Evolutionary conservation across 1,140 invertebrate genomes (phyloP).

Genomic region (Philaenus spumarius): DNA sequence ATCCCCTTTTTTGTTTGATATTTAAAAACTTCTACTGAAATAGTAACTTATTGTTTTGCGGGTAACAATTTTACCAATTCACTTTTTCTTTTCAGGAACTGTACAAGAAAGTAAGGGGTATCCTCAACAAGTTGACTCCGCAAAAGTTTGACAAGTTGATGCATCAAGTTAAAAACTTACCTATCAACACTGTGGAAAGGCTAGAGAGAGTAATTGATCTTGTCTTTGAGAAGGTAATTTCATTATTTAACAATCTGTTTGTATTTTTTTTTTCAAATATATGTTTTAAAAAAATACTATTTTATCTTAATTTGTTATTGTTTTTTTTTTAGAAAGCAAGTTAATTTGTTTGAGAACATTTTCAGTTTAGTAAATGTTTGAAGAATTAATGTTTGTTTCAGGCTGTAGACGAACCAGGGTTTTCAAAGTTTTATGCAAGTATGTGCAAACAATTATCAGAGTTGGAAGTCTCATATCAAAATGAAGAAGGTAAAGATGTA

Average conservation of each 20-base stretch:
- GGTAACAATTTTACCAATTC: background rate
- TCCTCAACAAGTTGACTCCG: constrained; percentile 92
- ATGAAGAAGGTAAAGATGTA: constrained; percentile 26
- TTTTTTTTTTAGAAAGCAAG: background rate
- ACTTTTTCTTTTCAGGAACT: constrained; percentile 50
- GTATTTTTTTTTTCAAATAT: constrained; percentile 15
- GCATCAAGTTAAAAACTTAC: constrained; percentile 63
- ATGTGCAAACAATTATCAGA: constrained; percentile 63
- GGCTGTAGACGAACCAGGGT: constrained; percentile 90
- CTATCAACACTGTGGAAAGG: constrained; percentile 73
- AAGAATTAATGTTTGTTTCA: constrained; percentile 33
- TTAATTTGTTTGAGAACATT: constrained; percentile 3
- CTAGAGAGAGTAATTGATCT: constrained; percentile 80
- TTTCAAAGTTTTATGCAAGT: constrained; percentile 82
- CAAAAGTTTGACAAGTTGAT: constrained; percentile 83
- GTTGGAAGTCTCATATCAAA: constrained; percentile 47
- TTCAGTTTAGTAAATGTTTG: background rate
- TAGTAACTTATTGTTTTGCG: no score
- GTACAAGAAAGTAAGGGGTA: constrained; percentile 76
- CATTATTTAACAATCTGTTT: background rate
- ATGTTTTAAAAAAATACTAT: constrained; percentile 3
- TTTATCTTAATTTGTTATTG: constrained; percentile 2
- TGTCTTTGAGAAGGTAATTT: constrained; percentile 78
- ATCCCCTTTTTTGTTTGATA: no score
- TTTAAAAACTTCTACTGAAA: no score